Evolutionary conservation across 2,113 vertebrate genomes (phyloP).

Genomic region (Sardina pilchardus): DNA sequence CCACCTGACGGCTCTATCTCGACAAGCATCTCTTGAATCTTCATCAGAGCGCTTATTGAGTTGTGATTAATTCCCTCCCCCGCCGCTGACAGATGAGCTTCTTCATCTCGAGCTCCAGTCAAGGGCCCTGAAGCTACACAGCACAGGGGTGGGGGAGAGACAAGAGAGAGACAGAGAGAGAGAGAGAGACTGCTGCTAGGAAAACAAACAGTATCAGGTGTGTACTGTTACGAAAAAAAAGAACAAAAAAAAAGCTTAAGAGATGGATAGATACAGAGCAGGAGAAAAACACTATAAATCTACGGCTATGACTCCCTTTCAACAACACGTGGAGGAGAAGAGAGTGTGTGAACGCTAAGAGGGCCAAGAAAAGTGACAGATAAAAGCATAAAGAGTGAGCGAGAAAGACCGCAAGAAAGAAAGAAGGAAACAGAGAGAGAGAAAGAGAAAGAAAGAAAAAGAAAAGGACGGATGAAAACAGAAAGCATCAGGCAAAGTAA

Average conservation of each 20-base stretch:
- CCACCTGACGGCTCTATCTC: conserved; percentile 90
- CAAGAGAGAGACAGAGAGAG: conserved; percentile 52
- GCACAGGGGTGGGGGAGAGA: conserved; percentile 59
- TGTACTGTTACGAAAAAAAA: conserved; percentile 48
- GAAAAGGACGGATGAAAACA: conserved; percentile 55
- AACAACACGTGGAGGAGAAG: conserved; percentile 63
- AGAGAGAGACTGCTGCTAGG: conserved; percentile 65
- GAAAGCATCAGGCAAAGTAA: conserved; percentile 56
- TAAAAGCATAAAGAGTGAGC: conserved; percentile 44
- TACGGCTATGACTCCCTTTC: conserved; percentile 59
- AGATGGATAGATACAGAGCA: conserved; percentile 33
- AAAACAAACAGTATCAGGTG: conserved; percentile 79
- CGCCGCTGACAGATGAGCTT: conserved; percentile 84
- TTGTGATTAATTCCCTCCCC: conserved; percentile 89
- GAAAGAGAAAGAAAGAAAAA: conserved; percentile 46
- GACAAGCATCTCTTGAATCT: conserved; percentile 90
- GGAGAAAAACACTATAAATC: conserved; percentile 22
- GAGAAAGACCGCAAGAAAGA: conserved; percentile 24
- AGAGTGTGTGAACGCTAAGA: conserved; percentile 57
- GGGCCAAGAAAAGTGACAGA: conserved; percentile 34
- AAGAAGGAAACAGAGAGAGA: conserved; percentile 35
- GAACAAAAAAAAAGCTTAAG: conserved; percentile 58
- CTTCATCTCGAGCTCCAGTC: conserved; percentile 82
- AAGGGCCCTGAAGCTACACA: conserved; percentile 72
- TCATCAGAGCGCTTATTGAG: conserved; percentile 91